phyloP scores from a whole-genome alignment of 2,113 vertebrate genomes.

The Heterocephalus glaber region DNA sequence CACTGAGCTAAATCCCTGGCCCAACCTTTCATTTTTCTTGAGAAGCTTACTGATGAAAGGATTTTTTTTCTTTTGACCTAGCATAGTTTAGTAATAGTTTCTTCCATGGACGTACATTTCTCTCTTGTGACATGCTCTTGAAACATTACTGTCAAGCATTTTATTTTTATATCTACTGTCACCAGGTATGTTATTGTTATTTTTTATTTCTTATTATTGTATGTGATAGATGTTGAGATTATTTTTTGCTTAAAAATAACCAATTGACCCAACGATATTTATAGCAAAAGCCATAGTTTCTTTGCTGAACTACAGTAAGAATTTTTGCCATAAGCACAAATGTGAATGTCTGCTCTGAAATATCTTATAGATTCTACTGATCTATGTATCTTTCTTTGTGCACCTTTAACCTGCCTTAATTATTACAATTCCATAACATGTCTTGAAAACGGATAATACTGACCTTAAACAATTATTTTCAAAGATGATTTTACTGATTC shows the following conservation, averaged over 20 bases:
- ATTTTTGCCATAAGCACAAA: neutral
- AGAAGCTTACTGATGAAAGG: neutral
- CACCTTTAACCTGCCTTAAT: neutral
- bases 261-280: neutral
- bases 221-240: neutral
- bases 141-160: neutral
- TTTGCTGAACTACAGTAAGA: neutral
- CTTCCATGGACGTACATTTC: neutral
- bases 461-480: neutral
- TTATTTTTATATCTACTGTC: neutral
- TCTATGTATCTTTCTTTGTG: neutral
- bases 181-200: neutral
- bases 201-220: neutral
- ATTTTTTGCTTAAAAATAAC: neutral
- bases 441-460: neutral
- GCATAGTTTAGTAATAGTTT: neutral
- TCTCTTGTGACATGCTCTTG: neutral
- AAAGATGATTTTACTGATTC: neutral
- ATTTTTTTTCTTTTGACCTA: neutral
- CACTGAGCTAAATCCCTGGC: too few relatives aligned
- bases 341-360: neutral
- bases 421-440: neutral
- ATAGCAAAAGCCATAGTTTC: neutral
- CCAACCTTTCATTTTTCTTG: too few relatives aligned
- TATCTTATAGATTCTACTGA: neutral